Evolutionary conservation across 2,797 vertebrate genomes (phyloP).

Genomic region (Sebastes vulpes): DNA sequence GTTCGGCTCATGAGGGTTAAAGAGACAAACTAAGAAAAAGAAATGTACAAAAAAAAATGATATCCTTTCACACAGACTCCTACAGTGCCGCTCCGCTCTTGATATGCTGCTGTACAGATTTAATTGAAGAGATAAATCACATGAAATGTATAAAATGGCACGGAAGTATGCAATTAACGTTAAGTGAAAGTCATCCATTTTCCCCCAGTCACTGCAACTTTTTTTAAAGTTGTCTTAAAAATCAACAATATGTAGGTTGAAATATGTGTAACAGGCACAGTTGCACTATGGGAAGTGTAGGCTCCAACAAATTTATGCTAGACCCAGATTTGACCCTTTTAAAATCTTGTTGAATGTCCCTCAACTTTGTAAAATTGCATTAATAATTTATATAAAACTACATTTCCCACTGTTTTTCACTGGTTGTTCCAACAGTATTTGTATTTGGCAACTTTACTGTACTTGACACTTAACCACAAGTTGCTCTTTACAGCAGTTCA

Average conservation of each 20-base stretch:
- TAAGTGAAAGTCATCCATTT: not conserved
- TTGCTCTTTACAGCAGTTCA: too few relatives aligned
- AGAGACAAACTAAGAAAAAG: not conserved
- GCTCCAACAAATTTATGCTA: not conserved
- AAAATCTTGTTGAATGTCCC: too few relatives aligned
- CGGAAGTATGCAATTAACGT: not conserved
- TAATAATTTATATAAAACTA: too few relatives aligned
- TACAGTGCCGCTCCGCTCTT: not conserved
- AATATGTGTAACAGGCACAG: not conserved
- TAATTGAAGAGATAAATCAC: conserved; percentile 31
- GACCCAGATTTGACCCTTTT: not conserved
- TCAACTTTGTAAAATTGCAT: too few relatives aligned
- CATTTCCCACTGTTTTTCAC: too few relatives aligned
- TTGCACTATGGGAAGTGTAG: not conserved
- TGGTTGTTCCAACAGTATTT: too few relatives aligned
- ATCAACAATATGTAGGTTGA: not conserved
- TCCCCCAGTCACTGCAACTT: not conserved
- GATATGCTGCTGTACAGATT: not conserved
- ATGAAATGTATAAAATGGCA: not conserved
- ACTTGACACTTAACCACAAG: too few relatives aligned
- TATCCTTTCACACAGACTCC: not conserved
- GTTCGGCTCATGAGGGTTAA: not conserved
- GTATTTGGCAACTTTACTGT: too few relatives aligned
- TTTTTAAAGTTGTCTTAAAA: not conserved
- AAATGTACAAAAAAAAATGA: not conserved